Evolutionary conservation across 2,797 vertebrate genomes (phyloP).

Genomic region (Thunnus albacares): DNA sequence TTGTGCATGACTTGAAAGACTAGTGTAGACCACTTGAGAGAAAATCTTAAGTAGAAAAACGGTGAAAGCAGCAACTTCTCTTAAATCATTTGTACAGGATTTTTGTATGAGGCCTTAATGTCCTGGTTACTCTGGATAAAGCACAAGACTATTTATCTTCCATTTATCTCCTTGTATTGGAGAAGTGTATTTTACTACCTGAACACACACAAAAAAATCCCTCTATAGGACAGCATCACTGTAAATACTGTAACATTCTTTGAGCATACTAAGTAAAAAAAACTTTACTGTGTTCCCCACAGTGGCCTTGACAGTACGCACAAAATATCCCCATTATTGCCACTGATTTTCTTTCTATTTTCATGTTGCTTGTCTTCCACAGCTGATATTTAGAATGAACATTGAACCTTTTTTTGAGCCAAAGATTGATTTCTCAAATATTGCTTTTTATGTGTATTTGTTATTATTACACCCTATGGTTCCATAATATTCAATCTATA

Average conservation of each 20-base stretch:
- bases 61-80: no score
- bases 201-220: no score
- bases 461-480: not conserved
- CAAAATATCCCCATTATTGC: not conserved
- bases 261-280: no score
- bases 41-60: no score
- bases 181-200: no score
- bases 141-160: not conserved
- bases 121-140: not conserved
- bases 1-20: no score
- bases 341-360: not conserved
- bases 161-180: not conserved
- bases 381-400: not conserved
- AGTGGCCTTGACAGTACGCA: not conserved
- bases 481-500: slow-evolving; percentile 1
- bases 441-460: not conserved
- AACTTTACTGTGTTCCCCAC: not conserved
- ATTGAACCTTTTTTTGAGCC: not conserved
- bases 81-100: no score
- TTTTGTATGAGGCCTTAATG: no score
- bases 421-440: not conserved
- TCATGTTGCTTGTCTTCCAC: not conserved
- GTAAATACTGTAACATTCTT: not conserved
- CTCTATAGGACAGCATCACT: not conserved
- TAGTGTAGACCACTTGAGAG: no score